Conservation (phyloP, 2,113 vertebrate genomes). For the Peucedramus taeniatus region DNA sequence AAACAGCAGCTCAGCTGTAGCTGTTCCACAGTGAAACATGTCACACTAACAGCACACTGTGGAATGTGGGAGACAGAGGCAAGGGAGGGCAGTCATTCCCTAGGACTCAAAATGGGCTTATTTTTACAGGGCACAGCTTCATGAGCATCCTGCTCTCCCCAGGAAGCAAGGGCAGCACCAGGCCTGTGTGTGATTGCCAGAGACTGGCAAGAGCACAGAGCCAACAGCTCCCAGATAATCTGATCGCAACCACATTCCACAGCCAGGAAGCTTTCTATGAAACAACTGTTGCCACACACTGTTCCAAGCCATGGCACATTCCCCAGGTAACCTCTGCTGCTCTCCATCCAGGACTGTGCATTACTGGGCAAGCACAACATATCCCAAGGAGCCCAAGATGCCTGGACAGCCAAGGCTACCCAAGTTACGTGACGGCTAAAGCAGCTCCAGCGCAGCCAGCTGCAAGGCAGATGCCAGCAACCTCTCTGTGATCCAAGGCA, state of each 20-base stretch:
- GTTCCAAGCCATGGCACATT: not conserved
- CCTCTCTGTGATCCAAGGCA: not conserved
- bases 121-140: not conserved
- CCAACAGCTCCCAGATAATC: not conserved
- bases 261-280: not conserved
- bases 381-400: not conserved
- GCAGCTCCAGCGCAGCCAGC: not conserved
- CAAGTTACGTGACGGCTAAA: rapidly evolving
- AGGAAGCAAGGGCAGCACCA: not conserved
- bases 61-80: not conserved
- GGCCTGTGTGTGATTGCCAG: not conserved
- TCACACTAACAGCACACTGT: not conserved
- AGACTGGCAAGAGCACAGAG: not conserved
- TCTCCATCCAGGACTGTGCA: not conserved
- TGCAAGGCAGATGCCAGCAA: not conserved
- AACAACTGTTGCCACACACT: not conserved
- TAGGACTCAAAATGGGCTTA: not conserved
- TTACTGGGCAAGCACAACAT: not conserved
- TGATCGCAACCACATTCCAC: not conserved
- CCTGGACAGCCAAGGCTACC: not conserved
- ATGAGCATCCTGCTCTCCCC: not conserved
- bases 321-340: not conserved
- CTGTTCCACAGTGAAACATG: not conserved
- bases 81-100: not conserved
- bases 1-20: not conserved